A percentile compares a stretch with the other conserved stretches of the same genome.
Conservation (phyloP, 2,888 invertebrate genomes). For the Pterobdella sp. region DNA sequence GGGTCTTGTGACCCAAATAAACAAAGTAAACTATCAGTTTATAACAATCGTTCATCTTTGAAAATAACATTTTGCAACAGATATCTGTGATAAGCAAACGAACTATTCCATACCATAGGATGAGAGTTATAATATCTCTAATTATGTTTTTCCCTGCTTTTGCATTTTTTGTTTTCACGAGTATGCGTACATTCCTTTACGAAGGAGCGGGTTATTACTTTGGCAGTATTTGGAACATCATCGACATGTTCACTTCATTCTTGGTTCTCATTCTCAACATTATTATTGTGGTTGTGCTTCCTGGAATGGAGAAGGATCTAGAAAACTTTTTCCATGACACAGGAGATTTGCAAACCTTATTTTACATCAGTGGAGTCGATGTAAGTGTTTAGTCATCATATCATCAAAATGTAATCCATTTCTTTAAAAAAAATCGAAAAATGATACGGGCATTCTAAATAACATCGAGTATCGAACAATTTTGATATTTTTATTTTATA, state of each 20-base stretch:
- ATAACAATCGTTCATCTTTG: not conserved
- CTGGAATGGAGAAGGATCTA: constrained; percentile 12
- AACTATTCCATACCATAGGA: constrained; percentile 5
- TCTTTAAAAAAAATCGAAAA: too few species aligned
- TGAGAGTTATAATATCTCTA: not conserved
- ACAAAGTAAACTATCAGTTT: too few species aligned
- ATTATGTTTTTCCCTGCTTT: constrained; percentile 19
- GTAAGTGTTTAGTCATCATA: not conserved
- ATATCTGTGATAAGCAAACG: constrained; percentile 2
- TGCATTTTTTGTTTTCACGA: constrained; percentile 18
- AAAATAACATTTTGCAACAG: not conserved
- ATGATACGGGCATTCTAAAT: too few species aligned
- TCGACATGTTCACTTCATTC: constrained; percentile 11
- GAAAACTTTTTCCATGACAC: constrained; percentile 10
- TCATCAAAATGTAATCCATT: not conserved
- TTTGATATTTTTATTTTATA: too few species aligned
- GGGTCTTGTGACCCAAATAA: not conserved
- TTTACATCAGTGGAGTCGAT: constrained; percentile 26
- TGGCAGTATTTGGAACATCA: constrained; percentile 24
- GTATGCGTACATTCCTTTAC: constrained; percentile 19
- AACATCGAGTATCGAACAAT: too few species aligned
- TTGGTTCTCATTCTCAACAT: constrained; percentile 19
- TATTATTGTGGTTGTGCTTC: constrained; percentile 10
- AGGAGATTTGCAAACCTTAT: constrained; percentile 12
- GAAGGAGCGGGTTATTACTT: constrained; percentile 24